Evolutionary conservation across 2,797 vertebrate genomes (phyloP).

Genomic region (Periophthalmus magnuspinnatus): DNA sequence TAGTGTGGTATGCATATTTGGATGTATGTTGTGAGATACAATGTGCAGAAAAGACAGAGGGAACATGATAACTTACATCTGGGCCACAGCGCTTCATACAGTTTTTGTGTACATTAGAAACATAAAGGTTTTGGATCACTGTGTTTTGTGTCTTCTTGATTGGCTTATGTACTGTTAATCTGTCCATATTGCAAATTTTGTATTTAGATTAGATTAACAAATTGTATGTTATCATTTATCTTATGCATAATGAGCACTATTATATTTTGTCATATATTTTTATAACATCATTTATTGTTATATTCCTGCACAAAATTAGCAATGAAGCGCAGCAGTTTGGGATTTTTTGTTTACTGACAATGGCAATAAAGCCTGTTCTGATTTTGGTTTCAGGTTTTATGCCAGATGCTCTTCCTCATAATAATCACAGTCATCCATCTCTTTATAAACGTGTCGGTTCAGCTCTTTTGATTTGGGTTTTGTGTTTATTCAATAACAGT

Average conservation of each 20-base stretch:
- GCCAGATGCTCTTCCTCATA: background rate
- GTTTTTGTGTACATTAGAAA: background rate
- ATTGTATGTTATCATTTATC: too few species aligned
- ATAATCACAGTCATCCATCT: background rate
- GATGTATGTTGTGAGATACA: conserved; percentile 17
- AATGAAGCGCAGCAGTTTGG: too few species aligned
- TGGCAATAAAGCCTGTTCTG: too few species aligned
- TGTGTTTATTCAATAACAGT: background rate
- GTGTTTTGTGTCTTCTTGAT: background rate
- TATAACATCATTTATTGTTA: too few species aligned
- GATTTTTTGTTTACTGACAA: too few species aligned
- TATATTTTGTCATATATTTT: too few species aligned
- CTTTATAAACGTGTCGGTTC: background rate
- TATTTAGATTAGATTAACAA: too few species aligned
- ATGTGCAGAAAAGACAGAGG: conserved; percentile 16
- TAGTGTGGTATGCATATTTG: conserved; percentile 18
- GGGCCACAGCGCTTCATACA: background rate
- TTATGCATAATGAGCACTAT: too few species aligned
- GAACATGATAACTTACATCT: conserved; percentile 37
- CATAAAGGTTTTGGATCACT: background rate
- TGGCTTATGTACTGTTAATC: too few species aligned
- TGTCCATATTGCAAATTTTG: too few species aligned
- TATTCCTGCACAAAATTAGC: too few species aligned
- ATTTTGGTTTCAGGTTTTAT: too few species aligned
- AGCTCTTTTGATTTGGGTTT: background rate